phyloP scores from a whole-genome alignment of 2,888 invertebrate species.

The Eueremaeus valkanovi region DNA sequence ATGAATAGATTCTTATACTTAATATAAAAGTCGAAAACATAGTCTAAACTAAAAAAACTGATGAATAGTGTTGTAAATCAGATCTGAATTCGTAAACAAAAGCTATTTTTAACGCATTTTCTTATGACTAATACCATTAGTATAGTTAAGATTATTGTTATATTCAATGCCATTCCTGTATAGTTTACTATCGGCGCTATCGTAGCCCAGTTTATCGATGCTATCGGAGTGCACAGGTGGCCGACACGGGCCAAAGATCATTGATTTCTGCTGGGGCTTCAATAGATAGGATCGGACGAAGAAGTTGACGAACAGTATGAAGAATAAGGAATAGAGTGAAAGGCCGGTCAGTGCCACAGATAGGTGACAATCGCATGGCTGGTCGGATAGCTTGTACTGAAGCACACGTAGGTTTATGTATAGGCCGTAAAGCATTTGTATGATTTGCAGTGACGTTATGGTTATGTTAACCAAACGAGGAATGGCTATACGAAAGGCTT shows the following conservation, averaged over 20 bases:
- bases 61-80: too few relatives aligned
- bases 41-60: too few relatives aligned
- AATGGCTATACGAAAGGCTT: slow-evolving; percentile 77
- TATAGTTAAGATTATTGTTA: background rate
- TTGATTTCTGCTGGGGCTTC: background rate
- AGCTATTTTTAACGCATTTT: too few relatives aligned
- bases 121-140: too few relatives aligned
- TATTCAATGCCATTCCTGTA: background rate
- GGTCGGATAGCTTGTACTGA: background rate
- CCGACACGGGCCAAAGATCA: background rate
- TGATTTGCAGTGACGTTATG: slow-evolving; percentile 83
- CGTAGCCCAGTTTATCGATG: too few relatives aligned
- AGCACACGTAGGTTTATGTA: slow-evolving; percentile 56
- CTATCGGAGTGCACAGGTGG: too few relatives aligned
- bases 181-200: background rate
- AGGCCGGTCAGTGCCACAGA: slow-evolving; percentile 26
- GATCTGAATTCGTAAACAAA: too few relatives aligned
- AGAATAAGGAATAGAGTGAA: slow-evolving; percentile 31
- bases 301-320: slow-evolving; percentile 39
- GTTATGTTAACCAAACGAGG: slow-evolving; percentile 74
- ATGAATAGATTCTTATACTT: too few relatives aligned
- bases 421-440: slow-evolving; percentile 93
- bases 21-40: too few relatives aligned
- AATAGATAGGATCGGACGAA: slow-evolving; percentile 36
- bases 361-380: slow-evolving; percentile 4